Evolutionary conservation across 2,113 vertebrate species (phyloP), one percentile per base, ranked within the genome.

Genomic region (Dunckerocampus dactyliophorus): DNA sequence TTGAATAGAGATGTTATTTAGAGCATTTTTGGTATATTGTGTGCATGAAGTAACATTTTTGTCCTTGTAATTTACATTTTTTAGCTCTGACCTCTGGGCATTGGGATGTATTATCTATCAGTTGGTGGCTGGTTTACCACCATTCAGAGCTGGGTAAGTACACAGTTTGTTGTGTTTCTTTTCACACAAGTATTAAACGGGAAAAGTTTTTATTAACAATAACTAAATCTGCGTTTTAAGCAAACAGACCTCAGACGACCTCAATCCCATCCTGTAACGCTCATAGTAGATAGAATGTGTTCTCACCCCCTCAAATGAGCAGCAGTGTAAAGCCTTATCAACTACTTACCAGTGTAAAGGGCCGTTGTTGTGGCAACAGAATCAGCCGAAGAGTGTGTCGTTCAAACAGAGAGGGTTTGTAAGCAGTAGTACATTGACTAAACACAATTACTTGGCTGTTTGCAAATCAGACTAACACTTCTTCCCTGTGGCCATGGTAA

Each of bases 61-160:
- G 14, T 59, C 28, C 10, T 9, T 13, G 8, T 37, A 2, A 31
- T n/a, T 6, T 34, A 11, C 54, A 19, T 12, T 62, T 49, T 60
- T 24, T 55, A 92, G 92, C 70, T 98, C 97, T 82, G 97, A 99
- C 82, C 94, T 99, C 47, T 99, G 97, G 97, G 97, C 95, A 55
- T 91, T 99, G 78, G 97, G 97, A 77, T 99, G 97, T 89, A 99
- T 99, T 81, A 93, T 97, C 82, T 99, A 99, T 89, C 97, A 99
- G 75, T 90, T 99, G 73, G 97, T 98, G 80, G 97, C 97, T 81
- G 97, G 97, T 82, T 88, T 99, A 84, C 96, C 96, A 80, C 97
- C 97, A 0, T 99, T 98, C 87, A 92, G 97, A 93, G 97, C 97
- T 20, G 95, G 95, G 97, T 98, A 90, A 95, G 94, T 81, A 62